phyloP scores from a whole-genome alignment of 1,140 invertebrate species.

The Palaemon carinicauda region DNA sequence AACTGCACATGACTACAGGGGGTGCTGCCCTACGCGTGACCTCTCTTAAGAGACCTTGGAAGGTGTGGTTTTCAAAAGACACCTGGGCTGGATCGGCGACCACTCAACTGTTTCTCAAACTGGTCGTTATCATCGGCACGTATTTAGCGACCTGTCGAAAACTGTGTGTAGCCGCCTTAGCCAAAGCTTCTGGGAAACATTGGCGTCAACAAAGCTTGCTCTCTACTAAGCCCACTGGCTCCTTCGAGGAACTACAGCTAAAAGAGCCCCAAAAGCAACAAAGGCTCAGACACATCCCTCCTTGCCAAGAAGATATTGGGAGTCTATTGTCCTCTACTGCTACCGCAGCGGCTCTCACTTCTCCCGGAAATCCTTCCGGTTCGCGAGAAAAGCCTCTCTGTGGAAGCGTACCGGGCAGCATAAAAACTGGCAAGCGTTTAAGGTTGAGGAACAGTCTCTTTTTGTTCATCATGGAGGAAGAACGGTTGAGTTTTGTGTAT shows the following conservation, averaged over 20 bases:
- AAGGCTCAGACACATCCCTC: too few species aligned
- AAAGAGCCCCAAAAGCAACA: neutral
- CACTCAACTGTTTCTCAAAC: neutral
- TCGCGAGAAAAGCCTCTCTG: neutral
- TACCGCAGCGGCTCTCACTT: neutral
- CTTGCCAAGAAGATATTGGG: too few species aligned
- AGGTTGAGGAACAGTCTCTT: neutral
- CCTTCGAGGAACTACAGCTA: neutral
- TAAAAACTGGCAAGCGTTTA: neutral
- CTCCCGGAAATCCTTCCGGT: neutral
- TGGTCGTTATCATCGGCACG: neutral
- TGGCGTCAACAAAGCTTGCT: neutral
- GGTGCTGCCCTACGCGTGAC: constrained; percentile 9
- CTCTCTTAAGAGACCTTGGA: constrained; percentile 7
- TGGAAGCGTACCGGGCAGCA: neutral
- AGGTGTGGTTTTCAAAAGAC: too few species aligned
- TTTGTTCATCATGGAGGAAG: constrained; percentile 37
- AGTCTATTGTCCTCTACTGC: neutral
- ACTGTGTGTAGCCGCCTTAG: neutral
- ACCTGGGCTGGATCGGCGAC: neutral
- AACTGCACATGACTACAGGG: neutral
- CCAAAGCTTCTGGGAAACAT: neutral
- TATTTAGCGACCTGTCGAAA: neutral
- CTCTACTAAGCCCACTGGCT: neutral
- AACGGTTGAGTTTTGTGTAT: constrained; percentile 23